Base-by-base conservation (phyloP, 1,140 invertebrate genomes). In the Cyphomyrmex costatus region DNA sequence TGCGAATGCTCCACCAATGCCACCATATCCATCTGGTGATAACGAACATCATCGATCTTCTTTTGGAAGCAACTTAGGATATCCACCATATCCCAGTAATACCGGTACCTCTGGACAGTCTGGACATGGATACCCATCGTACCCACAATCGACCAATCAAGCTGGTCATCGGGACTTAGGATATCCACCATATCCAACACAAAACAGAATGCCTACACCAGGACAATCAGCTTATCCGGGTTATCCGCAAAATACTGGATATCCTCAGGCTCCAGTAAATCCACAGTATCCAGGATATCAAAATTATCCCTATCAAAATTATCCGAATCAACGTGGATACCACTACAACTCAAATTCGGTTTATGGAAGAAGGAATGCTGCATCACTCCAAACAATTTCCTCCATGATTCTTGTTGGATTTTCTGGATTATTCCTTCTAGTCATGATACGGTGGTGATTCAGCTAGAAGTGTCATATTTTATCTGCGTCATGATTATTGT, bases 1-100 rank as follows among this genome's bases (percentile, higher is more conserved):
- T 77, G 94, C 94, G 1, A 95, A 94, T 61, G 94, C 94, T 24
- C 95, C 95, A 6, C 93, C 94, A 1, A 87, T 30, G 1, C 88
- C 92, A n/a, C 86, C 82, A 2, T 92, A 94, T 10, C 79, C 73
- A 77, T 86, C 74, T 61, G 58, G 58, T 46, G 83, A 88, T 61
- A 68, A 19, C n/a, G 89, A 74, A 65, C 87, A 71, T 60, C 87
- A 82, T 60, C 74, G 73, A 61, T 76, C 89, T 53, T 88, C 89
- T 71, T 65, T 84, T 33, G 86, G 87, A 36, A 90, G 10, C 71
- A 91, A 92, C 60, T 65, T 92, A 7, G 94, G 91, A 21, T 94
- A 94, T 68, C 93, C 94, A 56, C 58, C 93, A 21, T 94, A 93
- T 84, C 94, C 94, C 0, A 71, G 88, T 42, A 87, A 90, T 53